phyloP scores from a whole-genome alignment of 2,113 vertebrate genomes.

The Thunnus thynnus region DNA sequence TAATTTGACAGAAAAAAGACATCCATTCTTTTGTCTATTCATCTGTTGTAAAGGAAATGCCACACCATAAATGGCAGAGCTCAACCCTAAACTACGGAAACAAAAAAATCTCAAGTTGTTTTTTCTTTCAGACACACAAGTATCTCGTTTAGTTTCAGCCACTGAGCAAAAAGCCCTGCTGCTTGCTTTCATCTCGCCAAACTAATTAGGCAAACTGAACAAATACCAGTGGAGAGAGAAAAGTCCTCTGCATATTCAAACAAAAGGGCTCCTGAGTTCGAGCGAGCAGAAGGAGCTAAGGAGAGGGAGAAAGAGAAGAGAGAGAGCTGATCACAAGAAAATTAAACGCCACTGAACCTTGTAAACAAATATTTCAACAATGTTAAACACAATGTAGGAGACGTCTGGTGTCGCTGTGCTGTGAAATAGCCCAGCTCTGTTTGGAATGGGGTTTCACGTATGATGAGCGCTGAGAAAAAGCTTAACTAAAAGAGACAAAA shows the following conservation, averaged over 20 bases:
- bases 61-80: conserved; percentile 1
- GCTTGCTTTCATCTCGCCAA: conserved; percentile 71
- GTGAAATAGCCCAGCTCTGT: conserved; percentile 73
- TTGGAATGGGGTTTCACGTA: conserved; percentile 64
- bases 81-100: conserved; percentile 27
- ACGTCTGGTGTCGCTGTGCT: conserved; percentile 64
- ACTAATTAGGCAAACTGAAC: conserved; percentile 74
- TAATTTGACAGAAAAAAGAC: no score
- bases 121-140: conserved; percentile 38
- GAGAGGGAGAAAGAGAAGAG: conserved; percentile 23
- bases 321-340: conserved; percentile 78
- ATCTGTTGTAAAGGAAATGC: neutral
- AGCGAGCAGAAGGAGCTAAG: conserved; percentile 52
- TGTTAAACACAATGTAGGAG: conserved; percentile 77
- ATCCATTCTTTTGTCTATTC: neutral
- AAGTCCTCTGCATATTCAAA: conserved; percentile 75
- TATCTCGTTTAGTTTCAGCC: conserved; percentile 53
- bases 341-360: conserved; percentile 83
- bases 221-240: conserved; percentile 61
- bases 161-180: conserved; percentile 57
- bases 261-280: conserved; percentile 68
- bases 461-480: conserved; percentile 31
- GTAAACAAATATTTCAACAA: conserved; percentile 84
- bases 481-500: neutral
- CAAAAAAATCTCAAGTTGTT: conserved; percentile 28